Percentiles rank a stretch among this genome's conserved stretches.
These are phyloP conservation scores for Hylaeus volcanicus DNA, from an alignment of 1,140 invertebrate species.

Conservation along the genomic window DNA sequence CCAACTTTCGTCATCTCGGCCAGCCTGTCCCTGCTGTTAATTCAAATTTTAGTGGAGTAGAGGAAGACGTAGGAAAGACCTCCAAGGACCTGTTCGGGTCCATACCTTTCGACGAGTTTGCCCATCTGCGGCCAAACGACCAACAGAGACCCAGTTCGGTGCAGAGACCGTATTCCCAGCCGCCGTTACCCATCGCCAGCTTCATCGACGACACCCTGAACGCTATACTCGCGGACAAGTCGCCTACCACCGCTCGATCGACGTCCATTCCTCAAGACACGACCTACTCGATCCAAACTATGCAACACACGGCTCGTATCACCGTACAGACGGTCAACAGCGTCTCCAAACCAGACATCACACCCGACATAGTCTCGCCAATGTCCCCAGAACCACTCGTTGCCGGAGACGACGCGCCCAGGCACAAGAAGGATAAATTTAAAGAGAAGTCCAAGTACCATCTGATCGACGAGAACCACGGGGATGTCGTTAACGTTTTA, in stretches of 20 bases:
- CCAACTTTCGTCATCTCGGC: conserved; percentile 1
- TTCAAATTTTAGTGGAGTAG: conserved; percentile 58
- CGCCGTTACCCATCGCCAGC: conserved; percentile 61
- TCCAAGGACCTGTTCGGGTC: conserved; percentile 83
- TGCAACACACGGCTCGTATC: conserved; percentile 62
- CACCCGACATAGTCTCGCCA: conserved; percentile 63
- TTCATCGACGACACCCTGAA: conserved; percentile 65
- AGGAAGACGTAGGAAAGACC: conserved; percentile 44
- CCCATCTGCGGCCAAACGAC: conserved; percentile 68
- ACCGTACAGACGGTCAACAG: conserved; percentile 68
- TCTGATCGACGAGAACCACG: conserved; percentile 78
- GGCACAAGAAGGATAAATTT: conserved; percentile 79
- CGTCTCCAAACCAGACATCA: conserved; percentile 58
- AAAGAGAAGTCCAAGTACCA: conserved; percentile 82
- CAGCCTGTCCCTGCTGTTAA: conserved; percentile 12
- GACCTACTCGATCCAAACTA: conserved; percentile 54
- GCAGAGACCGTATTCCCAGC: conserved; percentile 66
- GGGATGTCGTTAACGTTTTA: conserved; percentile 68
- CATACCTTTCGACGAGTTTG: conserved; percentile 82
- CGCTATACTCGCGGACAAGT: conserved; percentile 63
- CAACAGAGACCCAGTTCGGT: conserved; percentile 74
- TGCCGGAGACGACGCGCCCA: conserved; percentile 55
- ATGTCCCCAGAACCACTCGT: conserved; percentile 75
- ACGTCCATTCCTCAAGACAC: neutral
- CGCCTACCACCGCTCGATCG: conserved; percentile 24